phyloP scores from a whole-genome alignment of 92 coral and sea anemone genomes.

The Phenganax marumi region DNA sequence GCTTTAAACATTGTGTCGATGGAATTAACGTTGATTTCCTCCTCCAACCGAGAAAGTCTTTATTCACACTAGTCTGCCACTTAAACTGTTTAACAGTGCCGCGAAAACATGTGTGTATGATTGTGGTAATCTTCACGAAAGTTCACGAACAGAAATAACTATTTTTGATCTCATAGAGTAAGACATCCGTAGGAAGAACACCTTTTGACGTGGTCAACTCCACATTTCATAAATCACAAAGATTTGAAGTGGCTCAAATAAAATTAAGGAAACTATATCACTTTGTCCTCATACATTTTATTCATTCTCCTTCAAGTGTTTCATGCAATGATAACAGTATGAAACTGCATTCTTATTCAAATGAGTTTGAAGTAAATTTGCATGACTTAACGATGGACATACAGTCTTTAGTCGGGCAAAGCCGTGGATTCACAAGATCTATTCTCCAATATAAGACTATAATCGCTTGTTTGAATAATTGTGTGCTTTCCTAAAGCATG shows the following conservation, averaged over 20 bases:
- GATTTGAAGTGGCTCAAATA: neutral
- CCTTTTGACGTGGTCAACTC: no score
- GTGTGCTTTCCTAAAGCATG: neutral
- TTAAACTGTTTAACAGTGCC: neutral
- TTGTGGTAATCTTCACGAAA: neutral
- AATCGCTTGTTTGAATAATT: neutral
- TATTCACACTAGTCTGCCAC: neutral
- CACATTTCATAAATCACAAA: no score
- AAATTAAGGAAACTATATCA: neutral
- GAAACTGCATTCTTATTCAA: slow-evolving; percentile 14
- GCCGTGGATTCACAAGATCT: neutral
- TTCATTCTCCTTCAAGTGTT: slow-evolving; percentile 7
- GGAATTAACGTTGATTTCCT: neutral
- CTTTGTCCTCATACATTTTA: slow-evolving; percentile 10
- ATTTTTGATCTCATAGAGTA: no score
- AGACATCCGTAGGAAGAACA: no score
- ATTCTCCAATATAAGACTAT: neutral
- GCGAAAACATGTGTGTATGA: neutral
- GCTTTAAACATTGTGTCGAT: slow-evolving; percentile 1
- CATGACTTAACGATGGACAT: neutral
- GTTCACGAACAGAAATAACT: neutral
- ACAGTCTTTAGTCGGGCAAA: neutral
- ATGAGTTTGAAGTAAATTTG: slow-evolving; percentile 14
- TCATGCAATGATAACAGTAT: slow-evolving; percentile 1
- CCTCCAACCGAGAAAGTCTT: neutral